phyloP scores from a whole-genome alignment of 2,888 invertebrate genomes.

The Leptinotarsa haldemani region DNA sequence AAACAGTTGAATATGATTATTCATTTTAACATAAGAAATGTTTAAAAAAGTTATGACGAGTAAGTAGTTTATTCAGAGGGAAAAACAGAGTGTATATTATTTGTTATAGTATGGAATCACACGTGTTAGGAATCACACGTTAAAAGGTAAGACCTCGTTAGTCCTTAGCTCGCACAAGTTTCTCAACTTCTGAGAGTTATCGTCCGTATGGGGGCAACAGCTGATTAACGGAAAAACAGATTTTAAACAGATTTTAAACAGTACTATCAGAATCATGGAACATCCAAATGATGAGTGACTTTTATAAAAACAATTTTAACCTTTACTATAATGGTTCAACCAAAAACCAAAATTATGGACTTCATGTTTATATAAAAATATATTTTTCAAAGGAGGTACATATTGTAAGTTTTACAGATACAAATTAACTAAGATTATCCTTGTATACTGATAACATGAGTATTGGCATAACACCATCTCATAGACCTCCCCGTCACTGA shows the following conservation, averaged over 20 bases:
- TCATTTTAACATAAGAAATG: neutral
- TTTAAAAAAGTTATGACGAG: neutral
- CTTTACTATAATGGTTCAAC: constrained; percentile 12
- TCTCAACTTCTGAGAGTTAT: too few relatives aligned
- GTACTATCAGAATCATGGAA: constrained; percentile 19
- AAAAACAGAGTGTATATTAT: constrained; percentile 1
- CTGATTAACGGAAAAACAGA: neutral
- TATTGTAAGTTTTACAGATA: constrained; percentile 7
- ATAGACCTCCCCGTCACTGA: constrained; percentile 12
- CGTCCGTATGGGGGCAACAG: too few relatives aligned
- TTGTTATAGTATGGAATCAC: too few relatives aligned
- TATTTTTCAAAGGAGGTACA: constrained; percentile 13
- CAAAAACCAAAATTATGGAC: constrained; percentile 16
- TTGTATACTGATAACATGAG: neutral
- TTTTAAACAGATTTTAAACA: neutral
- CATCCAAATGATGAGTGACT: constrained; percentile 14
- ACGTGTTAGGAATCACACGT: too few relatives aligned
- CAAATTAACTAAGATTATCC: constrained; percentile 13
- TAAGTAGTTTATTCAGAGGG: neutral
- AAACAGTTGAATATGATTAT: constrained; percentile 13
- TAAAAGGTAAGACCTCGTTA: too few relatives aligned
- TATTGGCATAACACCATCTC: constrained; percentile 19
- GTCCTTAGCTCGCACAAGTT: too few relatives aligned
- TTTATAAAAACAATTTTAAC: constrained; percentile 14
- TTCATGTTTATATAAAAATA: constrained; percentile 1